Base-by-base conservation (phyloP, 2,113 vertebrate genomes). In the Catagonus wagneri region DNA sequence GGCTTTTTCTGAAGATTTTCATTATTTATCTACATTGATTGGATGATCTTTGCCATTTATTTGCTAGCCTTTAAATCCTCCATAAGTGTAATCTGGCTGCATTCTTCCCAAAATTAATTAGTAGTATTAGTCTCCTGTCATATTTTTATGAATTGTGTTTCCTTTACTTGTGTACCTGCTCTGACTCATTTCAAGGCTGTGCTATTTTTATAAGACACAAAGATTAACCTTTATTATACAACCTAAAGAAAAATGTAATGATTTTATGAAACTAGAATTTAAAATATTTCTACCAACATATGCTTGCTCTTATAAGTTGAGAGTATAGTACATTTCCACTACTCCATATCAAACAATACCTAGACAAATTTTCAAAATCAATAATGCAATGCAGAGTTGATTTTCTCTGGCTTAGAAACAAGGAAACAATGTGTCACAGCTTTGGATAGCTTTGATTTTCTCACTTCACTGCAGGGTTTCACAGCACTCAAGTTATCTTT, bases 1-100 rank as follows among this genome's bases (percentile, higher is more conserved):
- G 95, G 60, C 68, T 63, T 14, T 96, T 97, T 75, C 20, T 90
- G 90, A 95, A 96, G 85, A 69, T 25, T 97, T 97, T 83, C 75
- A 25, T 97, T 97, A 96, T 97, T 98, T 98, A 85, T 97, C 83
- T 96, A 2, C 78, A 95, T 98, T 96, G 97, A 96, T 83, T 96
- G 60, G 83, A 52, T 92, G 86, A 95, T 52, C 69, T 97, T 96
- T 90, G 22, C 0, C 83, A 85, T 95, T 89, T 95, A 7, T 95
- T 83, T 95, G n/a, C 92, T 79, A 50, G 29, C 68, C 39, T 94
- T 94, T 66, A 34, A 58, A 7, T 22, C 90, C 69, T 96, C 92
- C 54, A 12, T 58, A 69, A 89, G 36, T 14, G 95, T 97, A 96
- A 96, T 68, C 79, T 96, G 83, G 34, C 56, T 83, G 7, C 58